phyloP scores from a whole-genome alignment of 1,140 invertebrate species.

The Penaeus chinensis region DNA sequence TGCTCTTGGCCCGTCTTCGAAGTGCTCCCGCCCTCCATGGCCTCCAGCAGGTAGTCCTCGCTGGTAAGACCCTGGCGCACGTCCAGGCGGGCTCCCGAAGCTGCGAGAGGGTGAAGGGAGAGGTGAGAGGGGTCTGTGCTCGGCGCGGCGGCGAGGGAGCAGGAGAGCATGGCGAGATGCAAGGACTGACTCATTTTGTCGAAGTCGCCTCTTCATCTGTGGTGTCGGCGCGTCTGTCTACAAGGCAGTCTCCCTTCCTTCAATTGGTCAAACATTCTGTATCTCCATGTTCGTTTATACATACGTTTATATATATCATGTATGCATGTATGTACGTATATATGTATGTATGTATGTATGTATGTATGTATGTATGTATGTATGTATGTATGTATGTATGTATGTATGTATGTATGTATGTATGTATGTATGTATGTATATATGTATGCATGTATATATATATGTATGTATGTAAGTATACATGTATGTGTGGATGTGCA shows the following conservation, averaged over 20 bases:
- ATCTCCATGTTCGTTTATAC: no score
- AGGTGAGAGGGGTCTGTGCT: neutral
- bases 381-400: no score
- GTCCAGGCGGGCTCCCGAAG: constrained; percentile 67
- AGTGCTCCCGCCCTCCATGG: neutral
- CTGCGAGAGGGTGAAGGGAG: neutral
- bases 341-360: no score
- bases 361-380: no score
- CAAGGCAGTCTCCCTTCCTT: no score
- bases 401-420: no score
- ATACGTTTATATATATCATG: neutral
- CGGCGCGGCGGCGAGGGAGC: neutral
- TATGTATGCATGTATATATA: no score
- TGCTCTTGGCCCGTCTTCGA: constrained; percentile 69
- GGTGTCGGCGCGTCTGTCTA: no score
- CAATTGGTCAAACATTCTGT: neutral
- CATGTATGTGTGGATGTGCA: no score
- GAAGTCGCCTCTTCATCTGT: no score
- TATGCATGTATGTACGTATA: neutral
- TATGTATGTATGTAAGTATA: no score
- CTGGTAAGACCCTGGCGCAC: constrained; percentile 79
- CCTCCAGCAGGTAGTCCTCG: constrained; percentile 73
- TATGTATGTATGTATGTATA: no score
- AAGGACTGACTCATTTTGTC: neutral
- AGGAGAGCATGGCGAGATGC: neutral